phyloP scores from a whole-genome alignment of 2,797 vertebrate species.

The Echeneis naucrates region DNA sequence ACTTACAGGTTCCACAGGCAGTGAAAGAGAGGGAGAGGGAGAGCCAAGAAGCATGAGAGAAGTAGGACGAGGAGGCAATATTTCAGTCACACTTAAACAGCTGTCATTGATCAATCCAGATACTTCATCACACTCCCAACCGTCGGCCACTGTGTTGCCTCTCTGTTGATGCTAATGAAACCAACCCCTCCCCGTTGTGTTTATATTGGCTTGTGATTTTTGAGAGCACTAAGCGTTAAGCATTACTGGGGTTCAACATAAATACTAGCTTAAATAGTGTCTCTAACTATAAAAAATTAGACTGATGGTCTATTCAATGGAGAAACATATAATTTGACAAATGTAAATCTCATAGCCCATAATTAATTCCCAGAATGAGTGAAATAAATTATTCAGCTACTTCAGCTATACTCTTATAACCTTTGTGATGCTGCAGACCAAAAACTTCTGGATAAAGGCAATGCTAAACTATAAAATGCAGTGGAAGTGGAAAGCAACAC shows the following conservation, averaged over 20 bases:
- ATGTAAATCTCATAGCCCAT: not conserved
- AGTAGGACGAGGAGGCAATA: conserved; percentile 51
- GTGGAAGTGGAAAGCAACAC: no score
- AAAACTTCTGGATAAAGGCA: no score
- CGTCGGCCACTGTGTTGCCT: conserved; percentile 40
- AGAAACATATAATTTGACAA: no score
- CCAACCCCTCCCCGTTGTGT: conserved; percentile 30
- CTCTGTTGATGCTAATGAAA: conserved; percentile 61
- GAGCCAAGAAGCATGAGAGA: conserved; percentile 31
- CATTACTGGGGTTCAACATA: conserved; percentile 43
- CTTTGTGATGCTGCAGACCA: no score
- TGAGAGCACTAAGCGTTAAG: conserved; percentile 48
- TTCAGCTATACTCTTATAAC: no score
- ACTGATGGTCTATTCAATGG: conserved; percentile 16
- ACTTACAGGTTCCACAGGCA: conserved; percentile 52
- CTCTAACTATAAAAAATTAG: conserved; percentile 44
- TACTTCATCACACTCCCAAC: conserved; percentile 60
- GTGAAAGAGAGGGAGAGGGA: conserved; percentile 30
- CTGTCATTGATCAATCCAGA: conserved; percentile 64
- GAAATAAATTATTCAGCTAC: not conserved
- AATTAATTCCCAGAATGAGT: not conserved
- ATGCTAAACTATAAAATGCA: not conserved
- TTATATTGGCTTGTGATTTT: conserved; percentile 25
- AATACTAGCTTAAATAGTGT: conserved; percentile 55
- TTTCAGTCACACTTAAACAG: conserved; percentile 70